Conservation (phyloP, 2,113 vertebrate species). For the Phocoena phocoena region DNA sequence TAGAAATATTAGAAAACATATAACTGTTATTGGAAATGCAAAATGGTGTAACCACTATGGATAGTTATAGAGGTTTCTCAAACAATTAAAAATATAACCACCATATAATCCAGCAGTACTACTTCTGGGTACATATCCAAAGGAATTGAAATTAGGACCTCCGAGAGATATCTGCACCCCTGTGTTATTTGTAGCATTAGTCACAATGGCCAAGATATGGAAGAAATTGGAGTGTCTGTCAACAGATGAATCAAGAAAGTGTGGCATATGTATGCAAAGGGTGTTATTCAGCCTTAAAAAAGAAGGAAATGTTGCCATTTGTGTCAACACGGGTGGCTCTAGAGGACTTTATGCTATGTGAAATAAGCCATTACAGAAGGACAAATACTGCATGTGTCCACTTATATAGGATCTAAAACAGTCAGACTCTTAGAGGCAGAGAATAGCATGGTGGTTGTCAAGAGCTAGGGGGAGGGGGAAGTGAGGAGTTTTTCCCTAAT, state of each 20-base stretch:
- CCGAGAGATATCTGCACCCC: neutral
- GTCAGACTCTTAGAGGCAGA: neutral
- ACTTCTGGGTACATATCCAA: neutral
- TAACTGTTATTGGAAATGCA: neutral
- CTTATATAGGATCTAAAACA: neutral
- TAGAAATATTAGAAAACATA: neutral
- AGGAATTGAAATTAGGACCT: neutral
- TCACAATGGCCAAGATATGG: neutral
- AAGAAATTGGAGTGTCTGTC: neutral
- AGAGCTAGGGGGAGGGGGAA: neutral
- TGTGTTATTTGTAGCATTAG: neutral
- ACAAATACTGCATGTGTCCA: neutral
- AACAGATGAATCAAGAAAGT: neutral
- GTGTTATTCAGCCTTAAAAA: neutral
- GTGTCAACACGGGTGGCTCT: neutral
- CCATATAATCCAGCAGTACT: neutral
- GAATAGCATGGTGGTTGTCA: neutral
- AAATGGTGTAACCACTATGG: neutral
- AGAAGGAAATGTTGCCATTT: neutral
- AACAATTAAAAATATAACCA: neutral
- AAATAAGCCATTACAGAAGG: neutral
- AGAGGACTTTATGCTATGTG: neutral
- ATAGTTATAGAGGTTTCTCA: neutral
- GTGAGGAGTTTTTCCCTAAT: neutral
- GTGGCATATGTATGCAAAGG: too few relatives aligned